Evolutionary conservation across 1,140 invertebrate genomes (phyloP).

Genomic region (Plectrocnemia conspersa): DNA sequence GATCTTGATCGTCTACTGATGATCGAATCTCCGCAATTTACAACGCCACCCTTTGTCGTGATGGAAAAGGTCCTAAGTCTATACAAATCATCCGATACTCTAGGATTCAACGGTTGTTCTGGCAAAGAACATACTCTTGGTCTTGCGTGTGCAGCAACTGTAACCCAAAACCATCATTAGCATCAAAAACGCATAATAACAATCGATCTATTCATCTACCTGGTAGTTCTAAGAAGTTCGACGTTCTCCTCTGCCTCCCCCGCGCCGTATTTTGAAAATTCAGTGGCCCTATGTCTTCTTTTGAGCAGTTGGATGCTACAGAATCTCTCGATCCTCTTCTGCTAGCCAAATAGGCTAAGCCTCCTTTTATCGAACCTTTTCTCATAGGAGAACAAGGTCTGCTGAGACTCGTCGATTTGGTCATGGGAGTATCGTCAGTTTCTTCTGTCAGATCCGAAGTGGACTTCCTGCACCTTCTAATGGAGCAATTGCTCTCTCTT

Average conservation of each 20-base stretch:
- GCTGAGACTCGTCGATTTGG: slow-evolving; percentile 57
- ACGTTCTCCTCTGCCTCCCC: slow-evolving; percentile 69
- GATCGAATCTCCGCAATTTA: slow-evolving; percentile 86
- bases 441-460: slow-evolving; percentile 70
- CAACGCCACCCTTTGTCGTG: slow-evolving; percentile 76
- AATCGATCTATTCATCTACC: slow-evolving; percentile 49
- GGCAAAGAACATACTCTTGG: slow-evolving; percentile 78
- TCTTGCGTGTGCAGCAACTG: slow-evolving; percentile 75
- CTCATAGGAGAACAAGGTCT: slow-evolving; percentile 55
- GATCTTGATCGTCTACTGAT: slow-evolving; percentile 74
- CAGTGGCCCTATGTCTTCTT: slow-evolving; percentile 72
- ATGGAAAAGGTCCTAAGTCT: slow-evolving; percentile 83
- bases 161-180: slow-evolving; percentile 34
- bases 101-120: slow-evolving; percentile 77
- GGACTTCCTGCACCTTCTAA: slow-evolving; percentile 58
- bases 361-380: slow-evolving; percentile 60
- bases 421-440: slow-evolving; percentile 56
- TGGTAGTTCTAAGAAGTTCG: slow-evolving; percentile 82
- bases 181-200: not conserved
- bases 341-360: slow-evolving; percentile 69
- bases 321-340: slow-evolving; percentile 66
- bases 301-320: slow-evolving; percentile 56
- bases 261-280: slow-evolving; percentile 71
- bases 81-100: slow-evolving; percentile 76
- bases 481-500: slow-evolving; percentile 43